Base-by-base conservation (phyloP, 2,113 vertebrate genomes). In the Muntiacus reevesi region DNA sequence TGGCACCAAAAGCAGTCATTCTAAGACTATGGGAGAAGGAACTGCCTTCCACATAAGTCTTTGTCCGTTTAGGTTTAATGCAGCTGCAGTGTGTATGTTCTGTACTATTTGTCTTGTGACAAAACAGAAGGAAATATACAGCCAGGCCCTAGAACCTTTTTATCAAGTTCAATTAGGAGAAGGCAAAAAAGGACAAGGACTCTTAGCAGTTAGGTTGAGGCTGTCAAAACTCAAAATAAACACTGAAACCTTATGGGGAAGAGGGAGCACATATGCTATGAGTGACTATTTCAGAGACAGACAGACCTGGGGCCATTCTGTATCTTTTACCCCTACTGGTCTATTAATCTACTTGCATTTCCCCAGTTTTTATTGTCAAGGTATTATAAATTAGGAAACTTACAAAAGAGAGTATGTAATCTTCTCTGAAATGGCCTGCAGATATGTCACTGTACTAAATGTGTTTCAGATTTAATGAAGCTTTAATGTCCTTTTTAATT, bases 401-500 rank as follows among this genome's bases (percentile, higher is more conserved):
- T 99, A 98, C 95, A 99, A 98, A 99, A 99, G 98, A 98, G 98
- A 98, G 98, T 98, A 98, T 99, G 98, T 99, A 99, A 99, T 99
- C 99, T 99, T 98, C 98, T 98, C 98, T 97, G 98, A 99, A 99
- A 99, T 99, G 99, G 99, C 99, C 99, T 98, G 99, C 99, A 99
- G 99, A 99, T 99, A 99, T 99, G 99, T 99, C 99, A 99, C 99
- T 99, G 99, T 99, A 99, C 99, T 99, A 99, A 99, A 99, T 99
- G 99, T 99, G 99, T 98, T 99, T 99, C 98, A 99, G 99, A 99
- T 99, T 99, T 99, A 99, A 99, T 99, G 99, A 99, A 99, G 99
- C 99, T 99, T 99, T 99, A 99, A 99, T 99, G 99, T 99, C 99
- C 99, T 99, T 99, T 99, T 99, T 99, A 99, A 99, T 99, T 99